A percentile compares a stretch with the other conserved stretches of the same genome.
Evolutionary conservation across 2,113 vertebrate genomes (phyloP).

Genomic region (Prunella fulvescens): DNA sequence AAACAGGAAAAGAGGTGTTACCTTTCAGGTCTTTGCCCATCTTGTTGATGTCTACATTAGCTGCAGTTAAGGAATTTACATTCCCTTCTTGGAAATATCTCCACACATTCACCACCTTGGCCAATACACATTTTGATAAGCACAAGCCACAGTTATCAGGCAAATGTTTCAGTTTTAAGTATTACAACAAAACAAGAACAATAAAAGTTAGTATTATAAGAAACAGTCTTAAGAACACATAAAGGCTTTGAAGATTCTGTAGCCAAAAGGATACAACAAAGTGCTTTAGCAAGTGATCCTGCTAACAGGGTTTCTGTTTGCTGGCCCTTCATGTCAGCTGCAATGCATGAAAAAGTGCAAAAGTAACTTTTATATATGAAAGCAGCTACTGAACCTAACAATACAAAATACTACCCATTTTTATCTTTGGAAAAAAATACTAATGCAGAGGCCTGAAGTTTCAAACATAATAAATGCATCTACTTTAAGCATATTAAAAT

Average conservation of each 20-base stretch:
- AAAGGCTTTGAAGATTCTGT: background rate
- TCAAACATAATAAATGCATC: background rate
- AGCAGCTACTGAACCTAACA: background rate
- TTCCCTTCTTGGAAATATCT: background rate
- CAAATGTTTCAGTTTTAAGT: background rate
- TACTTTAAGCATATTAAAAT: background rate
- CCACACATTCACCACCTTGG: background rate
- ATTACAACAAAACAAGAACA: background rate
- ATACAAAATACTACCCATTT: background rate
- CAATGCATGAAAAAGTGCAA: background rate
- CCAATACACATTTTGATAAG: background rate
- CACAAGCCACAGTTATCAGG: background rate
- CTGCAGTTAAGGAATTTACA: slow-evolving; percentile 63
- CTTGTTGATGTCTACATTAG: slow-evolving; percentile 84
- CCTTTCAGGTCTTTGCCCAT: slow-evolving; percentile 88
- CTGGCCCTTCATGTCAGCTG: slow-evolving; percentile 87
- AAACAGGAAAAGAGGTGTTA: slow-evolving; percentile 28
- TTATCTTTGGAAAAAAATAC: background rate
- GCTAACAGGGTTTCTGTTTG: slow-evolving; percentile 90
- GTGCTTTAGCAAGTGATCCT: slow-evolving; percentile 92
- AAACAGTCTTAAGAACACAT: background rate
- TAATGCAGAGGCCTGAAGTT: background rate
- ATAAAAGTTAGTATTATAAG: background rate
- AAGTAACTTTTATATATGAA: background rate
- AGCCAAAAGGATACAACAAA: slow-evolving; percentile 93